Evolutionary conservation across 53 echinoderm and acorn worm genomes (phyloP), one percentile per base, ranked within the genome.

Genomic region (Pentamera pediparva): DNA sequence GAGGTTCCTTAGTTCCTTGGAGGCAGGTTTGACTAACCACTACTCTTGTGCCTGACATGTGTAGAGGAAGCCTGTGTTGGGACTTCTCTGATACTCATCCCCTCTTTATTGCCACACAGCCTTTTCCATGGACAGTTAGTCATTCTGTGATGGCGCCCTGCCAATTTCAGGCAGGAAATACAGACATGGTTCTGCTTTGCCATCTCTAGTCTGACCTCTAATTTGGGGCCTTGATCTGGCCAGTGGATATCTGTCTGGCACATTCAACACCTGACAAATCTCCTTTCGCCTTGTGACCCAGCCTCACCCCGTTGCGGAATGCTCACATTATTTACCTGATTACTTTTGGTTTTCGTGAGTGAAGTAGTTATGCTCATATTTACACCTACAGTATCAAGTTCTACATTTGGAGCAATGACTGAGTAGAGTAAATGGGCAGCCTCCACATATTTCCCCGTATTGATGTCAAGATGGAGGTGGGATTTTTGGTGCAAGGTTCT

Each of bases 141-240:
- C 50, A 62, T 49, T 12, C 77, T 45, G 15, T 76, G 77, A 45
- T 76, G 61, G 18, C 77, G 33, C 17, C 77, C 62, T 32, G 43
- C 62, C 10, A 76, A 47, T 38, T 76, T 76, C 8, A 76, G 77
- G 27, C 77, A 76, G 15, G 77, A 76, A 40, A 62, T 62, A 41
- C 77, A 76, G 24, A 49, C 77, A 76, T 76, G 77, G 26, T 62
- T 76, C 2, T 31, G 15, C 37, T 75, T 75, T 21, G 31, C 37
- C 4, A 32, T 18, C 35, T 75, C 58, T 35, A 31, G 41, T 41
- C 75, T 56, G 24, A 32, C 75, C 28, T 75, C 75, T 33, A 70
- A 43, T 70, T 70, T 62, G 17, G 33, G 2, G 22, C 62, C 34
- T 35, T 62, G 62, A n/a, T 70, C 70, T n/a, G 70, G 70, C 32